Evolutionary conservation across 2,797 vertebrate genomes (phyloP), one percentile per base, ranked within the genome.

Genomic region (Limosa lapponica): DNA sequence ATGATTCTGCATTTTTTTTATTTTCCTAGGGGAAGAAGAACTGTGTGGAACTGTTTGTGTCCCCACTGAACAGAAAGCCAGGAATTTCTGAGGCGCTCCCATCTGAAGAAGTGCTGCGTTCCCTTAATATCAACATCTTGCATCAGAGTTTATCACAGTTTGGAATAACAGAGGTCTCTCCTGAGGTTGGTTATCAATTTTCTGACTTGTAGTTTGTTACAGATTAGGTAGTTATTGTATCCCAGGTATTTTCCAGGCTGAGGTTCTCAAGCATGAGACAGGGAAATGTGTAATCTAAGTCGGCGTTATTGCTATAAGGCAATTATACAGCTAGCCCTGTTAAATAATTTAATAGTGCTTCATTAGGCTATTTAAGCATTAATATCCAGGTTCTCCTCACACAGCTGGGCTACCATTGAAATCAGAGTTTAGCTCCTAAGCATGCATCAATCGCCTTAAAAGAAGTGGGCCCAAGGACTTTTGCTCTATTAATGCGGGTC

Each of bases 1-100:
- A 6, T 87, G 34, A 67, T 77, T 91, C 65, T 88, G 13, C 10
- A 0, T 30, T 16, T 46, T 27, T 22, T 78, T 61, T n/a, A 37
- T 91, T 93, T 84, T 90, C 67, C 39, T 96, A 99, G 99, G 98
- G 97, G 83, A 98, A 98, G 97, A 99, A 98, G 97, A 99, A 99
- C 93, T 98, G 98, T 78, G 98, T 99, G 36, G 99, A 99, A 93
- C 97, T 99, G 54, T 99, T 99, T 25, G 99, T 99, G 95, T 99
- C 98, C 18, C 97, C 98, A 48, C 37, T 97, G 65, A 99, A 98
- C 70, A 98, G 97, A 93, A 98, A 98, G 96, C 96, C 97, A 66
- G 99, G 98, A 32, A 87, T 97, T 82, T 96, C 98, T 1, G 98
- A 99, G 62, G 98, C 98, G 0, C 98, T 99, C 65, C 98, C 98